Evolutionary conservation across 2,888 invertebrate genomes (phyloP), one percentile per base, ranked within the genome.

Genomic region (Onthophagus sagittarius): DNA sequence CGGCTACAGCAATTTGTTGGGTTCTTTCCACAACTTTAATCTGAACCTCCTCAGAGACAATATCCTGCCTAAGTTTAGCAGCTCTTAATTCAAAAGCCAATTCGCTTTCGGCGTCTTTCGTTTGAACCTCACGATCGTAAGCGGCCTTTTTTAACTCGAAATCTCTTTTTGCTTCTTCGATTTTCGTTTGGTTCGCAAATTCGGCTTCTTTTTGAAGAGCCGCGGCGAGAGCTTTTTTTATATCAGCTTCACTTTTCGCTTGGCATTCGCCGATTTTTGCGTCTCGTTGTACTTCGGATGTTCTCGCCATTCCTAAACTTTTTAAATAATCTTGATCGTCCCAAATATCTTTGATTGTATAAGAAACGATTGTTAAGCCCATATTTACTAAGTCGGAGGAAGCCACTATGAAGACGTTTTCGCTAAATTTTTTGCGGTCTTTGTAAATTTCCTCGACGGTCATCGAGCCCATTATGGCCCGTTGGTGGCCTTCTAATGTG

Each of bases 261-360:
- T 97, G 96, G 0, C 97, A 97, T 83, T 97, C 97, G 15, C 97
- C 97, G 78, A 97, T 97, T 75, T 96, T 90, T 0, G 97, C 97
- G 84, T 97, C 97, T 71, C 96, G 88, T 81, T 96, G 95, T 6
- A 96, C 96, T 82, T 96, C 95, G 0, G 95, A 95, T 0, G 95
- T 96, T 77, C 95, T 90, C 2, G 94, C 94, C 94, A 94, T 93
- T 77, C 95, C 97, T 79, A 97, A 88, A 63, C 96, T 94, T 89
- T 93, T 93, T 74, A 97, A 86, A 84, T 97, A 97, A 4, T 72
- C 72, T 72, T 74, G 94, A 85, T 96, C 95, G 83, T 96, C 96
- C 75, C 94, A 88, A 77, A 96, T 94, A 85, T 96, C 96, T 85
- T 95, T 95, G 14, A 96, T 87, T 0, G 95, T 96, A 83, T 96